phyloP scores from a whole-genome alignment of 1,140 invertebrate genomes.

The Euglossa dilemma region DNA sequence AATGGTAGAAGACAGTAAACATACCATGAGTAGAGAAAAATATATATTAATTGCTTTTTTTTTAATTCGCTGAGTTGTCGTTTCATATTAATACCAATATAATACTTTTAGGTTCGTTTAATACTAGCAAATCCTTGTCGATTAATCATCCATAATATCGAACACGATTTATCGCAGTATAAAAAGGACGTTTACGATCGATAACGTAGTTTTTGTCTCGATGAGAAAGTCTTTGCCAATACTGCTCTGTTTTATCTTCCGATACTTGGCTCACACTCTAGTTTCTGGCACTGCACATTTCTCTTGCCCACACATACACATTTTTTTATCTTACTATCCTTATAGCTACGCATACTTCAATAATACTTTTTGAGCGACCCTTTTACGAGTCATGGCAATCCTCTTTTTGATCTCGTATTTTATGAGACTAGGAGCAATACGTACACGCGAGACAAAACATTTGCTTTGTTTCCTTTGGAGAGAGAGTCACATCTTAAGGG shows the following conservation, averaged over 20 bases:
- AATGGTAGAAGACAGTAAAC: too few relatives aligned
- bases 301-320: background rate
- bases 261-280: slow-evolving; percentile 10
- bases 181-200: background rate
- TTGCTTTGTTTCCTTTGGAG: slow-evolving; percentile 12
- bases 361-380: slow-evolving; percentile 55
- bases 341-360: slow-evolving; percentile 43
- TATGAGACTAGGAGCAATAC: slow-evolving; percentile 48
- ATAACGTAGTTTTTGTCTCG: background rate
- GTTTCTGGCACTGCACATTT: slow-evolving; percentile 26
- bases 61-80: too few relatives aligned
- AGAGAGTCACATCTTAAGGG: background rate
- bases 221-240: slow-evolving; percentile 7
- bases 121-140: background rate
- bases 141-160: too few relatives aligned
- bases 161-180: background rate
- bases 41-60: too few relatives aligned
- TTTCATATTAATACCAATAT: background rate
- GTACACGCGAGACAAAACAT: slow-evolving; percentile 22
- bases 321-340: slow-evolving; percentile 17
- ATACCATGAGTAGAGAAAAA: too few relatives aligned
- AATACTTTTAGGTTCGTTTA: background rate
- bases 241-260: background rate
- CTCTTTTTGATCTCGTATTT: slow-evolving; percentile 40
- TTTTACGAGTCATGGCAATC: slow-evolving; percentile 30